Base-by-base conservation (phyloP, 2,113 vertebrate species). In the Macquaria australasica region DNA sequence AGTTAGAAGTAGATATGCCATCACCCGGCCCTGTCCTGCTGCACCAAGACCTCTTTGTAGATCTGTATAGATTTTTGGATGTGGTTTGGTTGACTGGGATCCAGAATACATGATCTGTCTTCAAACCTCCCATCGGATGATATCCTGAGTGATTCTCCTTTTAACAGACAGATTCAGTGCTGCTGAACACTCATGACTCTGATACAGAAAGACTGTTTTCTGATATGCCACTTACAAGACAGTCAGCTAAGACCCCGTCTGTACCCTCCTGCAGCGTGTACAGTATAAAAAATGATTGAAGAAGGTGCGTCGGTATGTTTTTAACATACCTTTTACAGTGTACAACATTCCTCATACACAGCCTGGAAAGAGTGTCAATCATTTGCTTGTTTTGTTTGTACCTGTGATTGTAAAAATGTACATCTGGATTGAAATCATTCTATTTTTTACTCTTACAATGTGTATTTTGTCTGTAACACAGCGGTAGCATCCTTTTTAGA, bases 381-480 rank as follows among this genome's bases (percentile, higher is more conserved):
- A 14, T 51, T 34, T 37, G 21, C 10, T 31, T 31, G 28, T 55
- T 34, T 67, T 60, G 21, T 50, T 70, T 58, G 76, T 12, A 71
- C 45, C 21, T 1, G 10, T 4, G 18, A 23, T 31, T 68, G 76
- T 78, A 50, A 75, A 72, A 69, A 43, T 78, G 58, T 58, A 59
- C 21, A 78, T 77, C 8, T 73, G 59, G 2, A 73, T 23, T 64
- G 11, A 70, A 55, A 53, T 28, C 41, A 1, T 41, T n/a, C 31
- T 59, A 31, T 84, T 79, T 84, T 86, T 31, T 81, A 77, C 77
- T 74, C 31, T 31, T 5, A 3, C 28, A 5, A 21, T 63, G 45
- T 81, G 48, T 34, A n/a, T 67, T n/a, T 15, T 18, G 28, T 48
- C 21, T 53, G 18, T 67, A 10, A 55, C 48, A 68, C 31, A 15